These are phyloP conservation scores for Furcifer pardalis DNA, from an alignment of 2,797 vertebrate genomes.

Conservation along the genomic window DNA sequence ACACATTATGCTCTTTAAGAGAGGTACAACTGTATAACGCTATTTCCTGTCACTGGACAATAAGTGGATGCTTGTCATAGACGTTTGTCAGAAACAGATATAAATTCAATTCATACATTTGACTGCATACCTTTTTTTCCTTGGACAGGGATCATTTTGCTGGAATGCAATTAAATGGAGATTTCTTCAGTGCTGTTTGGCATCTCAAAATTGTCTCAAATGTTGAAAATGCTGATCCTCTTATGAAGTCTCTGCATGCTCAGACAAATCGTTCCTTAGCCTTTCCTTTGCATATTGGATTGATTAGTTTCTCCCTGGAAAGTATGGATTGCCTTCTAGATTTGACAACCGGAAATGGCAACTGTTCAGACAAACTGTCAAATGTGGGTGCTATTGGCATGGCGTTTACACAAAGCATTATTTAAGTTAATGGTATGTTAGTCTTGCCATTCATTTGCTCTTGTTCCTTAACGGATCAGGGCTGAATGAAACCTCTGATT, in stretches of 20 bases:
- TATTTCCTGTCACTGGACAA: neutral
- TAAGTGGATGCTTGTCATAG: neutral
- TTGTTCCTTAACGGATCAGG: slow-evolving; percentile 2
- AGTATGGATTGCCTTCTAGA: slow-evolving; percentile 6
- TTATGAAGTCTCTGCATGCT: neutral
- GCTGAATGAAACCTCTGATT: slow-evolving; percentile 16
- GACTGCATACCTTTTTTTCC: slow-evolving; percentile 22
- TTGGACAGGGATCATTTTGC: slow-evolving; percentile 44
- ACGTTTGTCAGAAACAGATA: slow-evolving; percentile 32
- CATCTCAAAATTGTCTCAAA: slow-evolving; percentile 23
- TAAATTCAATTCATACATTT: slow-evolving; percentile 50
- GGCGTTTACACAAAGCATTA: slow-evolving; percentile 1
- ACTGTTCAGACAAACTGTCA: slow-evolving; percentile 9
- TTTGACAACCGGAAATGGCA: slow-evolving; percentile 11
- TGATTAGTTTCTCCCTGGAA: neutral
- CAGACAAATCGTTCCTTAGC: neutral
- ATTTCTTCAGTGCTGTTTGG: slow-evolving; percentile 43
- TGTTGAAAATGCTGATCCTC: slow-evolving; percentile 21
- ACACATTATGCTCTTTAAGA: no score
- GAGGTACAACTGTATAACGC: no score
- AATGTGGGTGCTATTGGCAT: neutral
- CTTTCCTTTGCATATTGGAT: fast-evolving
- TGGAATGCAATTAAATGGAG: slow-evolving; percentile 42
- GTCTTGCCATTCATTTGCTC: slow-evolving; percentile 13
- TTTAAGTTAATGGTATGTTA: slow-evolving; percentile 13